Base-by-base conservation (phyloP, 2,888 invertebrate genomes). In the Asteroscopus sphinx region DNA sequence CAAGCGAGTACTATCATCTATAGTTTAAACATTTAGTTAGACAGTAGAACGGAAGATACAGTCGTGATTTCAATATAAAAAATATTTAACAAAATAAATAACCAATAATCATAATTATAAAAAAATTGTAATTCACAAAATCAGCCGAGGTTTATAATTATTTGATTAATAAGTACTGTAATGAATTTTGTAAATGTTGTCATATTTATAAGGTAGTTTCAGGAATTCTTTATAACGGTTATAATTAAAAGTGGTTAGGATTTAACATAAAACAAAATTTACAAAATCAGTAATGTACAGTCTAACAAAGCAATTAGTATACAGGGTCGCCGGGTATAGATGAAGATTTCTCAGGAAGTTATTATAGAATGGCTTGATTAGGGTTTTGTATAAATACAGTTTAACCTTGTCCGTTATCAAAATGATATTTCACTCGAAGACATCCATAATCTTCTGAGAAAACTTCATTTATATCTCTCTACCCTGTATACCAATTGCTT, bases 61-160 rank as follows among this genome's bases (percentile, higher is more conserved):
- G 32, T 49, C 39, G 54, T 54, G 46, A 44, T 37, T 64, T 53
- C 6, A 8, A 42, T 65, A 53, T 56, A 65, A 51, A 21, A 65
- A 68, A 71, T 41, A 63, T 41, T 54, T 53, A 57, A 72, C 45
- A 66, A 67, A 70, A 68, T 61, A 61, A 61, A 64, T 59, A 66
- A 67, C 55, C 51, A 61, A 69, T 66, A 46, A 64, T 66, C 62
- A 60, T 37, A 40, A 52, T 58, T 63, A 75, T 75, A 75, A 69
- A 1, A 32, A 21, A 30, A 28, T 32, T 3, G 17, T 37, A 36
- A 12, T 17, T 30, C 7, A 46, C 28, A 51, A 49, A 21, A 42
- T 33, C 2, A 21, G 25, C 40, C 1, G 11, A 26, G 17, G 37
- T 35, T 45, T 21, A 33, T 21, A 17, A 15, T 62, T 42, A 13